Evolutionary conservation across 1,140 invertebrate genomes (phyloP), one percentile per base, ranked within the genome.

Genomic region (Drosophila triauraria): DNA sequence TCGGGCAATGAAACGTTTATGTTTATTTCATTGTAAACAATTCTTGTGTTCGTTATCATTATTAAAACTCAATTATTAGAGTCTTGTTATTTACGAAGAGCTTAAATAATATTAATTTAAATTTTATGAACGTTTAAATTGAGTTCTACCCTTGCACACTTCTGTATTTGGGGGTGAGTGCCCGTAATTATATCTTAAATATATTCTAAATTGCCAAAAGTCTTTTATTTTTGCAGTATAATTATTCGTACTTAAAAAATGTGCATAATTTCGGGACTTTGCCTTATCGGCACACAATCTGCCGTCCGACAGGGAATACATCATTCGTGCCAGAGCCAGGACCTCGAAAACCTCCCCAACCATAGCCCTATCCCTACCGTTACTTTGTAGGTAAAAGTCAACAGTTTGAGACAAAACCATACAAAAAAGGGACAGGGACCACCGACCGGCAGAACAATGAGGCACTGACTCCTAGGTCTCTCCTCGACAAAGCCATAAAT

Each of bases 251-350:
- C 13, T 30, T 62, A 54, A 48, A 25, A 42, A 27, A 72, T 56
- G 51, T 23, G 38, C 69, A 75, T 75, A 74, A 46, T 56, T 63
- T 57, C 5, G n/a, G 12, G 17, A 35, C 40, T n/a, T 15, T 13
- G 35, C 1, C 47, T 53, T 77, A 75, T 77, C 62, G 53, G 47
- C 42, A 74, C 53, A 23, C 69, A 48, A 75, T 75, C 71, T 48
- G 35, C 32, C n/a, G 17, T 6, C 17, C 38, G 43, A 58, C 40
- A 20, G 38, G 46, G 32, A 44, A 72, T 59, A 12, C 53, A 71
- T 72, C 43, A 70, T 58, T 59, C 23, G 10, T 15, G 40, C 35
- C 23, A 72, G 67, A 53, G 48, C 27, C 23, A 72, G 51, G 68
- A 71, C 51, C 68, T 69, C 10, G 3, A 38, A 67, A 69, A 53